A percentile compares a stretch with the other conserved stretches of the same genome.
Conservation (phyloP, 2,888 invertebrate species). For the Hermodice carunculata region DNA sequence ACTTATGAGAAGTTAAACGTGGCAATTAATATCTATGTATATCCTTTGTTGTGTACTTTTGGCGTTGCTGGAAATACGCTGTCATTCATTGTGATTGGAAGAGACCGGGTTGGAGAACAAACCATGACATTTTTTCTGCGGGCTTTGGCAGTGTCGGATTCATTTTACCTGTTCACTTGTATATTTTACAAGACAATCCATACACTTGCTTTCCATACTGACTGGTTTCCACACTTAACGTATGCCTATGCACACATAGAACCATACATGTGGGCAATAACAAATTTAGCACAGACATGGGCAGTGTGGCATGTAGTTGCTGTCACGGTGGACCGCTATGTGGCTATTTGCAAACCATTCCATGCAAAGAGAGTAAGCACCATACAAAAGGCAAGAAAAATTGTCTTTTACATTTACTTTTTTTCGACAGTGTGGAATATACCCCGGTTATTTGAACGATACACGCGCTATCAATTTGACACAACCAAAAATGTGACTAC, state of each 20-base stretch:
- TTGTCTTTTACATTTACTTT: conserved; percentile 30
- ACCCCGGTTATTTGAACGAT: conserved; percentile 40
- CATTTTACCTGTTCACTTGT: conserved; percentile 36
- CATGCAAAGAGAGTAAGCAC: conserved; percentile 37
- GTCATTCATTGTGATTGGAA: conserved; percentile 39
- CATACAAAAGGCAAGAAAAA: conserved; percentile 21
- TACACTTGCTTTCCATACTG: conserved; percentile 19
- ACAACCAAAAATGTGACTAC: conserved; percentile 9
- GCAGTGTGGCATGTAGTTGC: conserved; percentile 43
- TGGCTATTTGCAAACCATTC: conserved; percentile 40
- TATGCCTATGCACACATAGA: conserved; percentile 31
- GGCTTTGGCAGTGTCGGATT: conserved; percentile 35
- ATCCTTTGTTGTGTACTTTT: conserved; percentile 34
- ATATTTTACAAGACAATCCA: conserved; percentile 39
- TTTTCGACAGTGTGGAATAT: conserved; percentile 37
- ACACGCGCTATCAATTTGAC: background rate
- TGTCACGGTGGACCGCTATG: conserved; percentile 39
- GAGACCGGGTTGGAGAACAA: conserved; percentile 27
- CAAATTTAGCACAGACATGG: conserved; percentile 42
- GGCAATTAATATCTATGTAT: conserved; percentile 36
- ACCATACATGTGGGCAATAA: conserved; percentile 39
- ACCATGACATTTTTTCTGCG: conserved; percentile 44
- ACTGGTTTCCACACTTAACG: conserved; percentile 25
- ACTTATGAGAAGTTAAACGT: too few species aligned
- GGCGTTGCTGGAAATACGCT: conserved; percentile 39